A percentile compares a stretch with the other conserved stretches of the same genome.
Conservation (phyloP, 2,797 vertebrate genomes). For the Poecilia wingei region DNA sequence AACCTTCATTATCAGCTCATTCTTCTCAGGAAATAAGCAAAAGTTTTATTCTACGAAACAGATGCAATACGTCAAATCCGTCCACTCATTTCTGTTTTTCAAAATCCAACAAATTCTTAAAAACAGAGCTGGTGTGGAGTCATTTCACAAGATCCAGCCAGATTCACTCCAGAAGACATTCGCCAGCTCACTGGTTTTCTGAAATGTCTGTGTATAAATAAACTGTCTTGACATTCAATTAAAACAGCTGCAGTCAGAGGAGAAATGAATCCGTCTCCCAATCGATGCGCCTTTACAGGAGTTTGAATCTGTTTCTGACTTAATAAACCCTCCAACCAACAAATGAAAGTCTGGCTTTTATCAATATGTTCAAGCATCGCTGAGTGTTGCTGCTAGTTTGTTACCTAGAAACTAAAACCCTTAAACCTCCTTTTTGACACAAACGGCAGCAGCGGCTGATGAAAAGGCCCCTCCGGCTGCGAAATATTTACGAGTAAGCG, state of each 20-base stretch:
- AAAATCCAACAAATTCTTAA: no score
- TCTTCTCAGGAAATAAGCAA: no score
- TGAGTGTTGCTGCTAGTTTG: conserved; percentile 26
- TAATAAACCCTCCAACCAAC: not conserved
- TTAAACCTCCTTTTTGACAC: conserved; percentile 27
- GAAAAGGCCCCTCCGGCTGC: conserved; percentile 30
- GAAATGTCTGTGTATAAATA: not conserved
- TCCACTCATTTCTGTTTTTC: no score
- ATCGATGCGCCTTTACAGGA: not conserved
- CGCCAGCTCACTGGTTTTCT: not conserved
- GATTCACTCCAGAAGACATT: not conserved
- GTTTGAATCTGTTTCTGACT: conserved; percentile 5
- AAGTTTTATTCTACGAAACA: no score
- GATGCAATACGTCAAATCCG: no score
- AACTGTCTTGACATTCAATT: not conserved
- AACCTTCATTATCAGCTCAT: no score
- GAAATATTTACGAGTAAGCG: conserved; percentile 42
- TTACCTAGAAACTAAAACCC: conserved; percentile 17
- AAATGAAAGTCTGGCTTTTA: not conserved
- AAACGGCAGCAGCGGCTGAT: conserved; percentile 41
- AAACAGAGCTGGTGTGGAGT: no score
- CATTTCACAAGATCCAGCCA: not conserved
- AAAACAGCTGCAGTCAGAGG: not conserved
- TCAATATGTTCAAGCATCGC: not conserved
- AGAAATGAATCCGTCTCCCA: not conserved